These are phyloP conservation scores for Acleris emargana DNA, from an alignment of 2,888 invertebrate species.

Conservation along the genomic window DNA sequence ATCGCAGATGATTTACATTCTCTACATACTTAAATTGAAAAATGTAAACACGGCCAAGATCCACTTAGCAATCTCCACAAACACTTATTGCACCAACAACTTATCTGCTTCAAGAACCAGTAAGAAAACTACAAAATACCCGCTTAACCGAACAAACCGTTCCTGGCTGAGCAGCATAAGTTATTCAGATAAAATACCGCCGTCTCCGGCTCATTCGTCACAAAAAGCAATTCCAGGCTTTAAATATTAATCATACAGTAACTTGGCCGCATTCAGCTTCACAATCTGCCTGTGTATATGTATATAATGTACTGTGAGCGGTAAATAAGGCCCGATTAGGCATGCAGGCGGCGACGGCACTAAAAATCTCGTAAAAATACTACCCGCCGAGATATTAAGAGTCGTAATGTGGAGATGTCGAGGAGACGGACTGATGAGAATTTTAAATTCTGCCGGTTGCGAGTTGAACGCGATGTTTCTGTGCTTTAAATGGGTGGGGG, in stretches of 20 bases:
- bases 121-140: too few species aligned
- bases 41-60: too few species aligned
- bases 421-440: conserved; percentile 28
- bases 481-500: too few species aligned
- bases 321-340: conserved; percentile 55
- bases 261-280: conserved; percentile 2
- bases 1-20: too few species aligned
- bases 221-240: conserved; percentile 19
- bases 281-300: neutral
- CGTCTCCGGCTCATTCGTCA: conserved; percentile 6
- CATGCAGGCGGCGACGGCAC: conserved; percentile 48
- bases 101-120: too few species aligned
- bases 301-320: conserved; percentile 22
- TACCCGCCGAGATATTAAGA: conserved; percentile 53
- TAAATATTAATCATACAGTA: conserved; percentile 25
- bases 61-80: too few species aligned
- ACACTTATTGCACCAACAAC: too few species aligned
- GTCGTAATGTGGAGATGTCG: conserved; percentile 37
- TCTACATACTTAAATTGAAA: too few species aligned
- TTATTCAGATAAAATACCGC: conserved; percentile 1
- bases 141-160: too few species aligned
- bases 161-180: neutral
- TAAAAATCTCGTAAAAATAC: conserved; percentile 69
- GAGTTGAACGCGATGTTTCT: too few species aligned
- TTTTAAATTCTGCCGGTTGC: conserved; percentile 35